Evolutionary conservation across 2,113 vertebrate species (phyloP), one percentile per base, ranked within the genome.

Genomic region (Rhinichthys klamathensis): DNA sequence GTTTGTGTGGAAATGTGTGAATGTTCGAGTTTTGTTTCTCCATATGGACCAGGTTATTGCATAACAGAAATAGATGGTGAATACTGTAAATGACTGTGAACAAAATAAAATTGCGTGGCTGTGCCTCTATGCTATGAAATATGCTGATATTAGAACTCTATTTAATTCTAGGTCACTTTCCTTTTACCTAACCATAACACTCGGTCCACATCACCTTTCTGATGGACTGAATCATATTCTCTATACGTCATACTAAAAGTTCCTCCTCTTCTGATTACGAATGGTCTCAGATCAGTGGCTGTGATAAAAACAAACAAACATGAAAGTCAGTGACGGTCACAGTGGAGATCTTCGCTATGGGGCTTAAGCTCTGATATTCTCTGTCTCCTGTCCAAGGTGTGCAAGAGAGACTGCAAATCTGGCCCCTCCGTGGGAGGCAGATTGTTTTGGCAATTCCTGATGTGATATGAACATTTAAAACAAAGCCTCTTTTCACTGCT

Each of bases 401-500:
- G 89, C 61, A 73, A 63, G 86, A 90, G 89, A 92, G 81, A 85
- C 83, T 73, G 76, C 78, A 88, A 84, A 92, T 92, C 91, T 93
- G 92, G 91, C 80, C 88, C 86, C 89, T 88, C 80, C 15, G 83
- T 90, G 89, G 91, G 90, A 91, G 92, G 90, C 91, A 90, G 90
- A 91, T 93, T 93, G 88, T 89, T 91, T 92, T 93, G 91, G 92
- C 93, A 91, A 84, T 91, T 82, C 0, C 80, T 84, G 83, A 88
- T 90, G 88, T 91, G 89, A 91, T 89, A 87, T 84, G 83, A 91
- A 91, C 84, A 69, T 92, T 92, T 92, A 89, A 93, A 92, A 93
- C 93, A 93, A 92, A 91, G 90, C 73, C 90, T 88, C 88, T 84
- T 80, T 90, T 85, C 83, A 65, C 23, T 75, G 89, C 86, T 88